These are phyloP conservation scores for Napeogenes inachia DNA, from an alignment of 2,888 invertebrate species.

Conservation along the genomic window DNA sequence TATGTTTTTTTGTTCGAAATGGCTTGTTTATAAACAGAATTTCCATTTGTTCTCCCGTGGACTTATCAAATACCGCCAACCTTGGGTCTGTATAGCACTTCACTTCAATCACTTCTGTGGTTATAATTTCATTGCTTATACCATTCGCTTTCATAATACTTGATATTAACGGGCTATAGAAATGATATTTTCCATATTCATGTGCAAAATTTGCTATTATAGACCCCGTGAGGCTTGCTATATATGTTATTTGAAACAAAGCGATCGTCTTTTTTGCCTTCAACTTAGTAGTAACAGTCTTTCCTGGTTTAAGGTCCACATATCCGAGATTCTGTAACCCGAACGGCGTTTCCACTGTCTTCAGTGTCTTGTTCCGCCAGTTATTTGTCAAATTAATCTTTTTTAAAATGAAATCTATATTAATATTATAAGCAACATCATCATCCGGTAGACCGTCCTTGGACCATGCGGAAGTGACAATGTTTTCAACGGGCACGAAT, in stretches of 20 bases:
- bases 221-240: conserved; percentile 45
- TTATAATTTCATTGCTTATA: conserved; percentile 48
- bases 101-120: conserved; percentile 50
- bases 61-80: conserved; percentile 43
- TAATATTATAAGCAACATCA: conserved; percentile 40
- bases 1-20: conserved; percentile 12
- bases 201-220: conserved; percentile 49
- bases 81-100: conserved; percentile 49
- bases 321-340: conserved; percentile 38
- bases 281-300: conserved; percentile 41
- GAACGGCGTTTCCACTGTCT: conserved; percentile 35
- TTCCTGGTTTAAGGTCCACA: conserved; percentile 42
- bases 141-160: conserved; percentile 53
- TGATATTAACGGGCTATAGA: conserved; percentile 50
- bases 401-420: conserved; percentile 40
- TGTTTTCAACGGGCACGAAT: conserved; percentile 41
- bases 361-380: conserved; percentile 46
- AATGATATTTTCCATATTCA: conserved; percentile 57
- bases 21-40: conserved; percentile 21
- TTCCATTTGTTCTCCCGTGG: conserved; percentile 34
- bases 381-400: conserved; percentile 38
- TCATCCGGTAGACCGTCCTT: conserved; percentile 44
- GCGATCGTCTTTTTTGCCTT: conserved; percentile 45
- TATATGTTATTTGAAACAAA: conserved; percentile 45
- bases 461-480: conserved; percentile 45